phyloP scores from a whole-genome alignment of 2,888 invertebrate species.

The Automeris io region DNA sequence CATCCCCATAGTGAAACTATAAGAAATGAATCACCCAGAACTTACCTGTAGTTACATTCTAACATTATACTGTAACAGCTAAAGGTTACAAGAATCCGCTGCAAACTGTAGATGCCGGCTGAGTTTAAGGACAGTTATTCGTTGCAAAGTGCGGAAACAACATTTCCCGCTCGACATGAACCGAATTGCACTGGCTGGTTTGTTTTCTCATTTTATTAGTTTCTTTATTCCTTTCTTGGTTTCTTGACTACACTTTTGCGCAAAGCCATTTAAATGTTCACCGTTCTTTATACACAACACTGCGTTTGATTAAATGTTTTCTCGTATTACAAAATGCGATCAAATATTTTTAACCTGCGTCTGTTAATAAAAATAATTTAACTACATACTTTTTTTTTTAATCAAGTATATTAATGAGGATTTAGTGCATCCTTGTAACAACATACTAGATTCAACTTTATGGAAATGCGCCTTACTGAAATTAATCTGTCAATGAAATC shows the following conservation, averaged over 20 bases:
- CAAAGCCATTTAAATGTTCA: constrained; percentile 4
- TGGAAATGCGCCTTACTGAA: constrained; percentile 19
- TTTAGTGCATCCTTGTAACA: constrained; percentile 1
- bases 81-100: constrained; percentile 24
- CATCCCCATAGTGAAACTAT: too few species aligned
- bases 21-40: not conserved
- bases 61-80: constrained; percentile 9
- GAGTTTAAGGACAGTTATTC: constrained; percentile 38
- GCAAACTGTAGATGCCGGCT: constrained; percentile 23
- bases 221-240: constrained; percentile 21
- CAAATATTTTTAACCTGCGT: too few species aligned
- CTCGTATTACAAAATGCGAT: too few species aligned
- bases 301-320: not conserved
- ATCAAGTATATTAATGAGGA: not conserved
- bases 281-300: not conserved
- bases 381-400: too few species aligned
- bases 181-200: constrained; percentile 33
- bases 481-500: constrained; percentile 31
- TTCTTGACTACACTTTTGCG: constrained; percentile 9
- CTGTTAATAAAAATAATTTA: too few species aligned
- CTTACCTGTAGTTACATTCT: constrained; percentile 4
- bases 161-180: constrained; percentile 33
- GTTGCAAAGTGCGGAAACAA: constrained; percentile 38
- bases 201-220: constrained; percentile 36
- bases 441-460: too few species aligned